Evolutionary conservation across 2,797 vertebrate species (phyloP).

Genomic region (Lithobates pipiens): DNA sequence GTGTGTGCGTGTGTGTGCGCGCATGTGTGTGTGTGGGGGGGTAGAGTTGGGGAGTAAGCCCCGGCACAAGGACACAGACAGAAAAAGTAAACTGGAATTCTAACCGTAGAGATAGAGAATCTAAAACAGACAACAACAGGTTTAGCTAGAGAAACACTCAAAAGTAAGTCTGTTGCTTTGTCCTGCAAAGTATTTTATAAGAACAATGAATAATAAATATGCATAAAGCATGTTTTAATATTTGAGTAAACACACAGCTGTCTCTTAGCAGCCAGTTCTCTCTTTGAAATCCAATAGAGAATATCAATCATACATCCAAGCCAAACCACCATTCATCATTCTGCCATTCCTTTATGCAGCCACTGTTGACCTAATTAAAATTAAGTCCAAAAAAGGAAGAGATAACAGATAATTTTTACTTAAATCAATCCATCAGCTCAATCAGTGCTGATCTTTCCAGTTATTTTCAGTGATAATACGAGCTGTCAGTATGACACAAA

Average conservation of each 20-base stretch:
- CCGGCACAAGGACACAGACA: too few relatives aligned
- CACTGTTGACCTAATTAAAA: conserved; percentile 25
- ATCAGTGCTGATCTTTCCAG: conserved; percentile 1
- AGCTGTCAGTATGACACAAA: neutral
- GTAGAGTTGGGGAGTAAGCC: too few relatives aligned
- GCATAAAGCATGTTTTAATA: too few relatives aligned
- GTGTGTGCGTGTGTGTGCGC: too few relatives aligned
- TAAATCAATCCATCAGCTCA: conserved; percentile 24
- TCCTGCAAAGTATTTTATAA: too few relatives aligned
- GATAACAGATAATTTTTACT: conserved; percentile 27
- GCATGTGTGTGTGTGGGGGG: too few relatives aligned
- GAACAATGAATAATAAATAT: too few relatives aligned
- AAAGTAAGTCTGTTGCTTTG: too few relatives aligned
- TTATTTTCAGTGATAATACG: neutral
- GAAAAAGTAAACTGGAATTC: too few relatives aligned
- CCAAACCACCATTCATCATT: conserved; percentile 24
- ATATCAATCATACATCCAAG: conserved; percentile 4
- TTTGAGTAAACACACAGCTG: neutral
- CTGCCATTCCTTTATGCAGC: neutral
- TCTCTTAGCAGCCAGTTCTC: neutral
- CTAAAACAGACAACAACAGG: too few relatives aligned
- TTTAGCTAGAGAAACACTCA: too few relatives aligned
- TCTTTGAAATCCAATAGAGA: neutral
- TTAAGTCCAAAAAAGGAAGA: conserved; percentile 5
- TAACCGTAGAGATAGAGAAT: too few relatives aligned